Evolutionary conservation across 2,888 invertebrate species (phyloP), one percentile per base, ranked within the genome.

Genomic region (Thecophora atra): DNA sequence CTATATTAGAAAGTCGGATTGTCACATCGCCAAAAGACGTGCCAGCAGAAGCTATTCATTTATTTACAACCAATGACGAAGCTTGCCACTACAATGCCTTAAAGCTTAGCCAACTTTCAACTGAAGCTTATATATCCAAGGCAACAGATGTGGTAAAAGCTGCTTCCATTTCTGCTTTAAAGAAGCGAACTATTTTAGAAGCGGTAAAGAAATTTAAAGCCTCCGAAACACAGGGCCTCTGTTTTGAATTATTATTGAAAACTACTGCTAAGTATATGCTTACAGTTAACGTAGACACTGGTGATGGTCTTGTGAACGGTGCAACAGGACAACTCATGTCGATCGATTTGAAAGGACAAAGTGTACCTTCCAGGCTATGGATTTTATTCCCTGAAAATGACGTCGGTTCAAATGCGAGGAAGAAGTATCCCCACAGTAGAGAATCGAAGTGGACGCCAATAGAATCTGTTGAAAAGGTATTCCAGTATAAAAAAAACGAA

Each of bases 181-280:
- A 19, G 4, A 60, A 26, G 21, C 44, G 37, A 60, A n/a, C 42
- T 28, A 69, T 69, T 60, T n/a, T 69, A 4, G n/a, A 69, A 8
- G n/a, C 69, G 3, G 28, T 69, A 7, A 60, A 60, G 56, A 51
- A 17, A 3, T 69, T 63, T 1, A 70, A 52, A 11, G 8, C 54
- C 7, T 70, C 51, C 4, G 70, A 70, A 70, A 63, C 70, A 15
- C 70, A 70, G 17, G 70, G 70, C n/a, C 56, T 68, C 1, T 68
- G 63, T 70, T 72, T 74, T 63, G 60, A 70, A 56, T 71, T 74
- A 44, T 68, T 72, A 65, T 72, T 76, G 28, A 76, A 67, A 71
- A 66, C 56, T 66, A 74, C 65, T 70, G 73, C 73, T 52, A 75
- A 73, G 26, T 74, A 73, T 73, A 76, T 74, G 65, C 72, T 76